A percentile compares a stretch with the other conserved stretches of the same genome.
Conservation (phyloP, 2,888 invertebrate genomes). For the Homarus gammarus region DNA sequence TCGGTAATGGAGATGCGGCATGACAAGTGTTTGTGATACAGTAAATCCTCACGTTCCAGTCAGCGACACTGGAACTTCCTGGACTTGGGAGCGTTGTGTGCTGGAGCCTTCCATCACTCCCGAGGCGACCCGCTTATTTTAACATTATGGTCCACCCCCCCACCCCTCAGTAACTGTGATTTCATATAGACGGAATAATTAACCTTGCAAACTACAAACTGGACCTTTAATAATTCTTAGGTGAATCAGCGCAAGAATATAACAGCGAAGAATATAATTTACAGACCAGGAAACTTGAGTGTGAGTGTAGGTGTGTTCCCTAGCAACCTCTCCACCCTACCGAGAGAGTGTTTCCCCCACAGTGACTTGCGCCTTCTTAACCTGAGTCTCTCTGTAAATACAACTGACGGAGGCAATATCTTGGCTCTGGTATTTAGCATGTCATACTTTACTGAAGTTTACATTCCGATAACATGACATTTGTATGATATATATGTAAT, state of each 20-base stretch:
- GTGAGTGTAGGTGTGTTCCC: not conserved
- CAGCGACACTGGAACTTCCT: not conserved
- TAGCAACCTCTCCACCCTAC: not conserved
- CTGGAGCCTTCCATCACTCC: not conserved
- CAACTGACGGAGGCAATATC: no score
- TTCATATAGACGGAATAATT: no score
- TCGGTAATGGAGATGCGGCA: not conserved
- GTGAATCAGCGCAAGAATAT: not conserved
- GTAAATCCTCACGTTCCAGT: not conserved
- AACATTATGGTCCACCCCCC: not conserved
- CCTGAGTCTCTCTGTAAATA: no score
- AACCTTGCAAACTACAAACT: no score
- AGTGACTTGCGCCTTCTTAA: no score
- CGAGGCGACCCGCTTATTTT: not conserved
- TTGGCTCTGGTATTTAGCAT: no score
- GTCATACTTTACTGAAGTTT: no score
- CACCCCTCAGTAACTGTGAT: not conserved
- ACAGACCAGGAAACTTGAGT: not conserved
- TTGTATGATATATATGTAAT: no score
- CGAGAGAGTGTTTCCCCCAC: no score
- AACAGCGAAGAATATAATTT: not conserved
- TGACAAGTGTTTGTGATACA: not conserved
- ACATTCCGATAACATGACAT: no score
- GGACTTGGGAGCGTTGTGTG: not conserved
- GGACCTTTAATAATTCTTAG: no score